Evolutionary conservation across 2,888 invertebrate genomes (phyloP).

Genomic region (Calliopum simillimum): DNA sequence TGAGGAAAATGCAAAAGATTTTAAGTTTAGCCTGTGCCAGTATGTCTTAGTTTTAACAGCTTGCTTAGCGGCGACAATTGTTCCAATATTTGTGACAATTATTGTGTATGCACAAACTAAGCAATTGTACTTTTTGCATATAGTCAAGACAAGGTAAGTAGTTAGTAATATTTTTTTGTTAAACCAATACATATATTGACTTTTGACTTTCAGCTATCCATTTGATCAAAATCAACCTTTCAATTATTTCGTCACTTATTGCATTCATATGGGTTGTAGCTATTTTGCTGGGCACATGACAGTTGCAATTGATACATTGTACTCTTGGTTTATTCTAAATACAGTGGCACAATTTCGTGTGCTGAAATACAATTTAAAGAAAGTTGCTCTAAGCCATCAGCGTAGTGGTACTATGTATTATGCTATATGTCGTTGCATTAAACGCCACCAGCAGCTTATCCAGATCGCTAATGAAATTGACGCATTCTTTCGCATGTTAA

Average conservation of each 20-base stretch:
- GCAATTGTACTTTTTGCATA: too few species aligned
- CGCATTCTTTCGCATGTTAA: constrained; percentile 35
- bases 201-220: constrained; percentile 31
- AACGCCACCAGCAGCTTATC: constrained; percentile 37
- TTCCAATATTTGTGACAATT: too few species aligned
- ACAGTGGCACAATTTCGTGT: constrained; percentile 43
- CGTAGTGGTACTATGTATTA: constrained; percentile 7
- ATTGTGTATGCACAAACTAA: too few species aligned
- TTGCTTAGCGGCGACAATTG: too few species aligned
- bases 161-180: too few species aligned
- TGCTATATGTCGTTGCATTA: constrained; percentile 29
- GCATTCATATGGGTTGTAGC: constrained; percentile 28
- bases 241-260: constrained; percentile 33
- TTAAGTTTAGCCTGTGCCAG: too few species aligned
- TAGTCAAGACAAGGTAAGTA: too few species aligned
- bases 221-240: constrained; percentile 5
- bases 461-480: constrained; percentile 24
- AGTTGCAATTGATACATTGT: constrained; percentile 36
- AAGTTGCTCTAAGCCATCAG: neutral
- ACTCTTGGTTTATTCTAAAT: constrained; percentile 43
- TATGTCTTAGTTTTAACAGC: too few species aligned
- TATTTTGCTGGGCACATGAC: constrained; percentile 27
- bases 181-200: too few species aligned
- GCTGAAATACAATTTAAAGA: constrained; percentile 36
- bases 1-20: too few species aligned